Percentiles rank a stretch among this genome's conserved stretches.
Evolutionary conservation across 2,797 vertebrate genomes (phyloP).

Genomic region (Eulemur albifrons): DNA sequence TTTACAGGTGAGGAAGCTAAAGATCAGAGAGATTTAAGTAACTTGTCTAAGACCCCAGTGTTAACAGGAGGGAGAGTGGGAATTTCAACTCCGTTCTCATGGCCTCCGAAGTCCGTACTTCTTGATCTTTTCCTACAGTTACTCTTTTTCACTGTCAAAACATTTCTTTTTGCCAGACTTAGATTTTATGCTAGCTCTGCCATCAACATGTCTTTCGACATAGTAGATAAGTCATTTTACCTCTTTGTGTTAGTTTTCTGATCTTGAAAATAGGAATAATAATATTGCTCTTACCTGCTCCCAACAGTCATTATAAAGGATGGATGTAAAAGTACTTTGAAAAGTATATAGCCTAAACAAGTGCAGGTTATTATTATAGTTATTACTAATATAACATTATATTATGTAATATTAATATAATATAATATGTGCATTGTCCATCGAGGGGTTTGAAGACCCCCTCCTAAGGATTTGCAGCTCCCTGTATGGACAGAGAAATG

Average conservation of each 20-base stretch:
- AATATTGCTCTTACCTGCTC: background rate
- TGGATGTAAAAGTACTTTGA: background rate
- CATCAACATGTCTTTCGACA: background rate
- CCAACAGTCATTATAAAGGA: background rate
- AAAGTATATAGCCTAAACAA: background rate
- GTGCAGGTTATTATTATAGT: background rate
- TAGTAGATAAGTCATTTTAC: background rate
- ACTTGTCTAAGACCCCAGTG: background rate
- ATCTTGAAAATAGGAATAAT: background rate
- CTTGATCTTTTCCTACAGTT: background rate
- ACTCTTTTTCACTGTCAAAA: slow-evolving; percentile 1
- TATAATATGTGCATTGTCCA: background rate
- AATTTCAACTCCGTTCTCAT: background rate
- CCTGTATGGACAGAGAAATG: background rate
- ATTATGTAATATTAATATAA: background rate
- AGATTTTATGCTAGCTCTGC: background rate
- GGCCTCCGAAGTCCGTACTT: background rate
- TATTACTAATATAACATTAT: background rate
- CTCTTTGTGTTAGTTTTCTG: slow-evolving; percentile 18
- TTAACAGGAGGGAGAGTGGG: background rate
- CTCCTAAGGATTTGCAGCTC: background rate
- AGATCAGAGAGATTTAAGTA: background rate
- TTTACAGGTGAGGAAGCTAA: background rate
- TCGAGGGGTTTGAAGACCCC: background rate
- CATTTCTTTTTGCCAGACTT: background rate